Conservation (phyloP, 2,888 invertebrate species). For the Nowickia ferox region DNA sequence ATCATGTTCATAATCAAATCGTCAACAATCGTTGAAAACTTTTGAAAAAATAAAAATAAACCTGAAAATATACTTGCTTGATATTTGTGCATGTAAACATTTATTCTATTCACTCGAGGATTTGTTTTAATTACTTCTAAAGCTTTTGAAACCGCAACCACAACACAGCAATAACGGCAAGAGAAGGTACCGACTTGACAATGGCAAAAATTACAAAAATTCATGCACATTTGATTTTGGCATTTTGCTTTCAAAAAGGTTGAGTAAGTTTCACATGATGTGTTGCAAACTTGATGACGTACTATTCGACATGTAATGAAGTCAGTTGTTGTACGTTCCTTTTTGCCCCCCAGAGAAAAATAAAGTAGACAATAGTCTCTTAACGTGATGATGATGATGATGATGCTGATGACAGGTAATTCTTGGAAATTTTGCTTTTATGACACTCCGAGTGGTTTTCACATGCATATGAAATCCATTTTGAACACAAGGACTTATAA, state of each 20-base stretch:
- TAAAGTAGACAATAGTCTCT: too few relatives aligned
- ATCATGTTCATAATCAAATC: conserved; percentile 7
- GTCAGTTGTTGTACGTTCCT: too few relatives aligned
- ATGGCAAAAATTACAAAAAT: neutral
- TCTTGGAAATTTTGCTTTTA: too few relatives aligned
- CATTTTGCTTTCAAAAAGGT: neutral
- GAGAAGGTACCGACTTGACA: neutral
- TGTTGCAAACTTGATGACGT: neutral
- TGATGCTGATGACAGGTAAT: too few relatives aligned
- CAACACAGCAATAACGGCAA: neutral
- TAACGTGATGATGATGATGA: too few relatives aligned
- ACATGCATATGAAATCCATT: too few relatives aligned
- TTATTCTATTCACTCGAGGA: conserved; percentile 13
- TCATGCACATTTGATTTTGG: neutral
- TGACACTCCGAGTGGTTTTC: too few relatives aligned
- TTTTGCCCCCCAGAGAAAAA: too few relatives aligned
- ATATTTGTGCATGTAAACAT: neutral
- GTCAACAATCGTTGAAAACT: neutral
- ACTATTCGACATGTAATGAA: neutral
- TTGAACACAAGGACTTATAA: too few relatives aligned
- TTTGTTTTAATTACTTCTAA: conserved; percentile 63
- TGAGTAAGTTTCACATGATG: neutral
- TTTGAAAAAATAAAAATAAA: neutral
- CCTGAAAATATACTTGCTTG: neutral
- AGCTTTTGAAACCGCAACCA: conserved; percentile 40